Base-by-base conservation (phyloP, 2,888 invertebrate genomes). In the Hydroisotoma schaefferi region DNA sequence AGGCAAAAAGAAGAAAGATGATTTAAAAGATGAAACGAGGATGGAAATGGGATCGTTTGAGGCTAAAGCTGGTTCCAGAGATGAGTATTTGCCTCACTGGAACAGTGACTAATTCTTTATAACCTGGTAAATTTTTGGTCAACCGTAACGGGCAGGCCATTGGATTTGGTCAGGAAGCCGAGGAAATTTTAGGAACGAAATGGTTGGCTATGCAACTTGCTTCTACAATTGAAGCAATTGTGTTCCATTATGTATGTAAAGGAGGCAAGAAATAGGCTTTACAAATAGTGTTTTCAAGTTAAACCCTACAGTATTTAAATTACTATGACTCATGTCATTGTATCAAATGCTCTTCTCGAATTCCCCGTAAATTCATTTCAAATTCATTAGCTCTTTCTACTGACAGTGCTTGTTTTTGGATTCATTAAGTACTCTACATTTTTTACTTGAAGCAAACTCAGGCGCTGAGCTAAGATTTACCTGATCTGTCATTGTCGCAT, bases 111-210 rank as follows among this genome's bases (percentile, higher is more conserved):
- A 63, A 63, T 62, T 62, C 58, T 63, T 57, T 62, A 55, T 62
- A 37, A 52, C 55, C 59, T 51, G 52, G 56, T 55, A 53, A 44
- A 49, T 59, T 62, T 59, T 63, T 54, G 59, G 63, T 57, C 59
- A 57, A 46, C 59, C 57, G 49, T 55, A 59, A 63, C 63, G 59
- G 52, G 63, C 56, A 48, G 57, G 53, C 25, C 43, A 26, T 33
- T 58, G 44, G 38, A 43, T 56, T 38, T 20, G 49, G 33, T 52
- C 47, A 15, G 27, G 29, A 59, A 55, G 56, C 63, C 63, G 59
- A 59, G 63, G 55, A 63, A 63, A 63, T 63, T 53, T 59, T 44
- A 44, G 56, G 57, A 63, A 63, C 63, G 63, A 63, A 63, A 63
- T 48, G 63, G 63, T 63, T 63, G 54, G 63, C 56, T 59, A 63